Percentiles rank a stretch among this genome's conserved stretches.
Evolutionary conservation across 1,140 invertebrate genomes (phyloP).

Genomic region (Ephestia elutella): DNA sequence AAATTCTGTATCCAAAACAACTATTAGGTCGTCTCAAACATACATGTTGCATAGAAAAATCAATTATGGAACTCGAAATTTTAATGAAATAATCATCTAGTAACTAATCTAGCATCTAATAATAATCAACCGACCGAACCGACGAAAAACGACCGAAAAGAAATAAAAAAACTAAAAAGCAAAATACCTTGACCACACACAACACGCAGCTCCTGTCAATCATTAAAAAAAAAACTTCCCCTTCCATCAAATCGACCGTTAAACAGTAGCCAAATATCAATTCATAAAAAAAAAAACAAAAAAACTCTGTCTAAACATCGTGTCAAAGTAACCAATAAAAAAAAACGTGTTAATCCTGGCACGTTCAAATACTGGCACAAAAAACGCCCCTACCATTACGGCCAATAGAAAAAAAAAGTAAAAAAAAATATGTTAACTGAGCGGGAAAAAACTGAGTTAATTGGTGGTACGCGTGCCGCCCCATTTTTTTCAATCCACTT

Average conservation of each 20-base stretch:
- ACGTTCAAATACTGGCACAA: constrained; percentile 38
- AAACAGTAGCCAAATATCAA: constrained; percentile 56
- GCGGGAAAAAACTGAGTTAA: constrained; percentile 46
- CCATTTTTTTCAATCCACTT: constrained; percentile 37
- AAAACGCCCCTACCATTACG: constrained; percentile 49
- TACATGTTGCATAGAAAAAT: no score
- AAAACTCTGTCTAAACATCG: constrained; percentile 55
- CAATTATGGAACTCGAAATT: no score
- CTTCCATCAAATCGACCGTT: constrained; percentile 43
- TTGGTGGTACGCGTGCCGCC: constrained; percentile 63
- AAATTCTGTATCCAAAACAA: no score
- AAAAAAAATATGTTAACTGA: constrained; percentile 4
- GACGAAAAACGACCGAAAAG: constrained; percentile 12
- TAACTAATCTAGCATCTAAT: no score
- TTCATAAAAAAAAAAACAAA: constrained; percentile 32
- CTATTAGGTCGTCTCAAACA: no score
- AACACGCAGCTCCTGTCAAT: background rate
- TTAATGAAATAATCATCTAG: no score
- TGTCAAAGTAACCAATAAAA: constrained; percentile 53
- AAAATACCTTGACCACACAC: background rate
- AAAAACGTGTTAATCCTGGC: constrained; percentile 46
- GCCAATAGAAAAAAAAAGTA: constrained; percentile 57
- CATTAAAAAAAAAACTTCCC: background rate
- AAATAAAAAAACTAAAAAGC: background rate
- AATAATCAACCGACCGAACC: no score